phyloP scores from a whole-genome alignment of 2,113 vertebrate genomes.

The Proteles cristata region DNA sequence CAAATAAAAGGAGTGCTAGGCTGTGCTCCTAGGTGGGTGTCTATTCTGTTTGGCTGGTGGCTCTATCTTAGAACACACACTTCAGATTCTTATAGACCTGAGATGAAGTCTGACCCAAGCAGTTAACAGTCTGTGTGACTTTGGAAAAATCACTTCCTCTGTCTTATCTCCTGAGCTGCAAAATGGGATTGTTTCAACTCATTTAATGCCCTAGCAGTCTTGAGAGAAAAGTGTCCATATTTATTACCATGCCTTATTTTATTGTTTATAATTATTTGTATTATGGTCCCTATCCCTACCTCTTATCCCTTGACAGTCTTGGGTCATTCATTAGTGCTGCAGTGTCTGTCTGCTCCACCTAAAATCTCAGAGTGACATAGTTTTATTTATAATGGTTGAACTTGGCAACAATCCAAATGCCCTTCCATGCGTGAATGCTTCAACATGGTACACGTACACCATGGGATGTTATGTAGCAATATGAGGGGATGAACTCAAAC shows the following conservation, averaged over 20 bases:
- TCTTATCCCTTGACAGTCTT: neutral
- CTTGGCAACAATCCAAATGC: neutral
- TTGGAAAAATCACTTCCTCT: neutral
- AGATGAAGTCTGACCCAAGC: neutral
- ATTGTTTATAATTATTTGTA: neutral
- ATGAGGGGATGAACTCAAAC: neutral
- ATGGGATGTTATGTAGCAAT: neutral
- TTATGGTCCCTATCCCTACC: neutral
- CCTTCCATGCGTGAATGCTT: neutral
- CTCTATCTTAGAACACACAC: neutral
- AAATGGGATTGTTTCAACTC: neutral
- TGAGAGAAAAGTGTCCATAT: neutral
- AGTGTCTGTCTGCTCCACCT: neutral
- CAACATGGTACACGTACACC: neutral
- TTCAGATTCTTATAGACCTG: neutral
- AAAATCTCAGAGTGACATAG: neutral
- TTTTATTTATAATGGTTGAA: neutral
- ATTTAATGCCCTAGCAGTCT: neutral
- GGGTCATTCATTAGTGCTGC: neutral
- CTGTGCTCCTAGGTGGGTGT: fast-evolving
- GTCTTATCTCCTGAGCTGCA: neutral
- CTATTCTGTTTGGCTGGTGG: neutral
- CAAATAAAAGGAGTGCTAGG: neutral
- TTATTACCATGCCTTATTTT: neutral
- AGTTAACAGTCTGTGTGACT: neutral